Base-by-base conservation (phyloP, 1,140 invertebrate species). In the Berghia stephanieae region DNA sequence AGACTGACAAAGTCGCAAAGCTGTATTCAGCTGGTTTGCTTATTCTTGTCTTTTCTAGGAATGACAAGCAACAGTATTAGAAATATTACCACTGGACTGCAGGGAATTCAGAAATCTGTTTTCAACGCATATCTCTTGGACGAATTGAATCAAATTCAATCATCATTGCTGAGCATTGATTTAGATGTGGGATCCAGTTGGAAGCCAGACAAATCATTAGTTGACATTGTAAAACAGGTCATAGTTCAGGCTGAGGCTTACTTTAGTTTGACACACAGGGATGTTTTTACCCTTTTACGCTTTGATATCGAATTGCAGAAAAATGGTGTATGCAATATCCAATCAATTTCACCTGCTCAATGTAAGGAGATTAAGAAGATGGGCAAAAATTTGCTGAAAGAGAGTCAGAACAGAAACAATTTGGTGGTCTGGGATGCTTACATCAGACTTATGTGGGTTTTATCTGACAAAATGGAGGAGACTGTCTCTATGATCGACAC, bases 401-500 rank as follows among this genome's bases (percentile, higher is more conserved):
- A 88, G 80, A 80, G 83, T 18, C 80, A 85, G 38, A 90, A 89
- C 79, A 82, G 90, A 68, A 90, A 88, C 70, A 86, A 88, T 76
- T 80, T 91, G 13, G 52, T 80, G n/a, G 63, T 91, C 27, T 91
- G 90, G 88, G 80, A 80, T 67, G 81, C 82, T n/a, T 91, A 90
- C 80, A 86, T 84, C 44, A 77, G 82, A 49, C 78, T 89, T 43
- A 87, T 91, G 75, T 86, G 81, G 75, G 55, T 75, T 13, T 75
- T 83, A 21, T 76, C 74, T 36, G 86, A 85, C 31, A 86, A 86
- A 52, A 55, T 79, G 24, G 80, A 81, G 24, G 89, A 89, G 40
- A 88, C 88, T 34, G 71, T 79, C 66, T 85, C 86, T 66, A 83
- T 90, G 34, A 82, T 89, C 68, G 84, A 88, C 13, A 88, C 85